Conservation (phyloP, 2,113 vertebrate genomes). For the Gadus chalcogrammus region DNA sequence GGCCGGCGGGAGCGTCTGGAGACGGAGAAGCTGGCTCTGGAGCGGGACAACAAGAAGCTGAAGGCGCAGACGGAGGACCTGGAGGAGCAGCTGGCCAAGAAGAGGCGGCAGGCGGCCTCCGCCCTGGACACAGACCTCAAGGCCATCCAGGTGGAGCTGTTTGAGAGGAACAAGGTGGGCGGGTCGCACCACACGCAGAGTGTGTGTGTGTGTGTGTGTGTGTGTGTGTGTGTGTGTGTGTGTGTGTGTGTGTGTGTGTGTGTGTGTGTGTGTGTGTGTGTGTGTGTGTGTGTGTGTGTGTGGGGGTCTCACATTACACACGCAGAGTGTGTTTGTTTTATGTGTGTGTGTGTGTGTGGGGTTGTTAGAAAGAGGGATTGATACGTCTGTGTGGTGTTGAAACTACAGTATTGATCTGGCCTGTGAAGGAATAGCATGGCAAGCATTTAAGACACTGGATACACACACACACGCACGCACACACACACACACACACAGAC, state of each 20-base stretch:
- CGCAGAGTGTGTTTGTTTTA: conserved; percentile 1
- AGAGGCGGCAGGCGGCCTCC: conserved; percentile 85
- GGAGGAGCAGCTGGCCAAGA: conserved; percentile 89
- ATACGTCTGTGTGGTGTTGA: conserved; percentile 40
- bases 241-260: background rate
- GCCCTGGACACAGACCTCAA: conserved; percentile 90
- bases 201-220: background rate
- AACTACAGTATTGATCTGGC: conserved; percentile 32
- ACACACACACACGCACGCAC: conserved; percentile 9
- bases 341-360: background rate
- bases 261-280: conserved; percentile 14
- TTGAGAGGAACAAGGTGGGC: conserved; percentile 93
- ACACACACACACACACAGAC: conserved; percentile 9
- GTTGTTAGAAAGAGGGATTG: conserved; percentile 17
- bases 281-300: background rate
- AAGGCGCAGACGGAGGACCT: conserved; percentile 88
- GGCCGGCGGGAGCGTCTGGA: conserved; percentile 91
- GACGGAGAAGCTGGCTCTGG: conserved; percentile 93
- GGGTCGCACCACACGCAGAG: background rate
- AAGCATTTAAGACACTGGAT: conserved; percentile 15
- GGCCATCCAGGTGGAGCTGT: conserved; percentile 89
- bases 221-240: conserved; percentile 8
- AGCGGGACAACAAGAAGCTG: conserved; percentile 97
- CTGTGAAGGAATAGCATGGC: conserved; percentile 17
- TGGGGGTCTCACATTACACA: background rate